Evolutionary conservation across 2,888 invertebrate species (phyloP), one percentile per base, ranked within the genome.

Genomic region (Nomada lathburiana): DNA sequence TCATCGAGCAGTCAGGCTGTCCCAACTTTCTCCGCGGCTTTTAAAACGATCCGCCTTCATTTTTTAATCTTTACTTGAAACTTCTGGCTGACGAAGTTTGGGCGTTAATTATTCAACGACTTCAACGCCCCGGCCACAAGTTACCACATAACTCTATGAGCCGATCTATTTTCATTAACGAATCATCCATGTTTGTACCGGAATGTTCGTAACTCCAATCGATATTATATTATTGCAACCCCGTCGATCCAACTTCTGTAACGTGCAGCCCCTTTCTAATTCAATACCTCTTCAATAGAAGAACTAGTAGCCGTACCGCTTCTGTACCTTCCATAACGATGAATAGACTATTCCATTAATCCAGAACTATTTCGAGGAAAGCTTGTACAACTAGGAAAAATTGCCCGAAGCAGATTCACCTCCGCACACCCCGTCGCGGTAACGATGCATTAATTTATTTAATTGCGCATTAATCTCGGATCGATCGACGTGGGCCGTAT

Each of bases 51-150:
- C 60, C 65, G 59, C 67, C 70, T 53, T 50, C 52, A 67, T 76
- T 82, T 84, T 80, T 81, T 88, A 70, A 81, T 84, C 76, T 78
- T 76, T 75, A 62, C 76, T 72, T 42, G 16, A 59, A 69, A 71
- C 75, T 60, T 57, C 63, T 60, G 26, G 62, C 64, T 65, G 74
- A 44, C 47, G 65, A 78, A 63, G 68, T 82, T 67, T 52, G 68
- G 68, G 20, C 84, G 76, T 84, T 86, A 84, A 82, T 86, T 85
- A 86, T 86, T 86, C 86, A 82, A 75, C 76, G 67, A 50, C 68
- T 52, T 73, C 63, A 76, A 73, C 70, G 55, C 65, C 47, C 23
- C 5, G n/a, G 36, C 26, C 53, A 16, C 23, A 29, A 13, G 53
- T 50, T 36, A 65, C 7, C 69, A 63, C 47, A 71, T 72, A 59